Evolutionary conservation across 2,797 vertebrate genomes (phyloP), one percentile per base, ranked within the genome.

Genomic region (Gobionotothen gibberifrons): DNA sequence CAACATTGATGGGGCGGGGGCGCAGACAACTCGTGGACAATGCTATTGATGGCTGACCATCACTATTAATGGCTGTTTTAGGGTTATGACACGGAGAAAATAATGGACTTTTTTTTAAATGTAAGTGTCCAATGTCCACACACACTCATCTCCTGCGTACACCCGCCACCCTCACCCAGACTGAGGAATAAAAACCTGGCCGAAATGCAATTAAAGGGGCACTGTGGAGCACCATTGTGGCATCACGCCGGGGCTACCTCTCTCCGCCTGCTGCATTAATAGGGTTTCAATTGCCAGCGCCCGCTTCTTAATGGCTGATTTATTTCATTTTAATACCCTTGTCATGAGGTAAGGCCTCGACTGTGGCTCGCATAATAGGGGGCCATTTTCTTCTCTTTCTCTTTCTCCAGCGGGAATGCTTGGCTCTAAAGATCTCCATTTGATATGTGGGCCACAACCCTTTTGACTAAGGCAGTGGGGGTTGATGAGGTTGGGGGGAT

Each of bases 321-420:
- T 94, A 95, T 95, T 95, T 94, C 91, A 93, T 94, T 95, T 94
- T 95, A 95, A 95, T 95, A 93, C 92, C 91, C 93, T 92, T 94
- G 94, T 95, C 93, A 95, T 85, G 92, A 92, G 92, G 90, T 90
- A 90, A 84, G 90, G 91, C 90, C 84, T 83, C 67, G 64, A 83
- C 87, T 88, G 91, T 72, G 90, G 83, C 62, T 83, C 73, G 62
- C 91, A 92, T 94, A 93, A 94, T 93, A 89, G 89, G 81, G 79
- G 85, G 81, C 85, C 84, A 87, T 90, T 92, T 91, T 86, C 83
- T 52, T 67, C 60, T 63, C 56, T 71, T 52, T 67, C 60, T 63
- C 56, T 71, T 82, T 84, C 84, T 93, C 91, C 87, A 73, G 83
- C 62, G 83, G 92, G 90, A 95, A 93, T 91, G 89, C 87, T 90